Evolutionary conservation across 1,140 invertebrate species (phyloP), one percentile per base, ranked within the genome.

Genomic region (Trissolcus basalis): DNA sequence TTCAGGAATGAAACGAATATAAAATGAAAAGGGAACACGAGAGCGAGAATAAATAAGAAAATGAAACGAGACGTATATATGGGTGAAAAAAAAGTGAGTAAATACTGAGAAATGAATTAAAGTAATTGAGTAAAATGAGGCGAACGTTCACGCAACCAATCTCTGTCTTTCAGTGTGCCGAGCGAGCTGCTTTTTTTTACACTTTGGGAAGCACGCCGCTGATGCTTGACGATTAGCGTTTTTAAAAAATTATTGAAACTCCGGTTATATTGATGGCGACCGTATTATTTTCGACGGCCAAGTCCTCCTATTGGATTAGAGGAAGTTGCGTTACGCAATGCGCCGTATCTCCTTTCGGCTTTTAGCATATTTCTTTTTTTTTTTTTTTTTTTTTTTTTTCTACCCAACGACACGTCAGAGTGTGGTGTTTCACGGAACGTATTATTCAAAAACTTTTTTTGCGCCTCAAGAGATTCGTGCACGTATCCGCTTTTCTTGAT

Each of bases 71-170:
- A 41, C 49, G 39, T 14, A 65, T n/a, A n/a, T 61, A 68, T 14
- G 35, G 61, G 54, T 32, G 47, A n/a, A 54, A 60, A 61, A 74
- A 73, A 63, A 73, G 55, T 36, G 53, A 75, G 63, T 78, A 83
- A 83, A 80, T 86, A 85, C 81, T 72, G 58, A 64, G 84, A 86
- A 27, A 87, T 86, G 82, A 86, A 86, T 87, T 85, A 83, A 86
- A 82, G 82, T 84, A 86, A 87, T 87, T 83, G 84, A 83, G 81
- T 64, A 84, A 27, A 87, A 86, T 87, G 85, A 83, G 81, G 79
- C 81, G 68, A 80, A 75, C 78, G 80, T 85, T 86, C 82, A 82
- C 81, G 83, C 81, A 83, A 82, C 36, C 65, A 60, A 77, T 68
- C 47, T 63, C 56, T 64, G 64, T 68, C 61, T 56, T 35, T 67